Percentiles rank a stretch among this genome's conserved stretches.
These are phyloP conservation scores for Saturnia pavonia DNA, from an alignment of 2,888 invertebrate species.

Conservation along the genomic window DNA sequence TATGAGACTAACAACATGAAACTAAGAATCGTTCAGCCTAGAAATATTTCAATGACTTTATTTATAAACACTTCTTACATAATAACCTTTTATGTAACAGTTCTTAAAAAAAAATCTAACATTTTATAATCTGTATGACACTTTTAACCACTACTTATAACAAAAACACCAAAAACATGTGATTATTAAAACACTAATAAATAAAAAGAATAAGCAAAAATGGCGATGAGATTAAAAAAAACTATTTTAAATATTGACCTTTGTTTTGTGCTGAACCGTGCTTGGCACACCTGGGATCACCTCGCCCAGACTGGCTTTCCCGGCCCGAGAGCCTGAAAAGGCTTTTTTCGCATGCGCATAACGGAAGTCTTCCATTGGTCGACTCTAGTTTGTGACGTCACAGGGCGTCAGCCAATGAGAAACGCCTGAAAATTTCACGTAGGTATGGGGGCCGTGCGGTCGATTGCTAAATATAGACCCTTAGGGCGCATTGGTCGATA, in stretches of 20 bases:
- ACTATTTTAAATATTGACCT: conserved; percentile 63
- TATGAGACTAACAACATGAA: not conserved
- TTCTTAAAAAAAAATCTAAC: not conserved
- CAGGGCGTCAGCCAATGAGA: conserved; percentile 55
- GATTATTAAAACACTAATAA: conserved; percentile 11
- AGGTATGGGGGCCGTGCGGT: conserved; percentile 68
- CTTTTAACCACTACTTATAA: not conserved
- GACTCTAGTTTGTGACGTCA: conserved; percentile 64
- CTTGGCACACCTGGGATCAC: conserved; percentile 76
- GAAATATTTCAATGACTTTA: not conserved
- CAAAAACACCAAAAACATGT: not conserved
- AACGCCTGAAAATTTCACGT: conserved; percentile 71
- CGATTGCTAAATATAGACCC: conserved; percentile 76
- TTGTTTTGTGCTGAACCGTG: conserved; percentile 58
- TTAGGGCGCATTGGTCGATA: conserved; percentile 41
- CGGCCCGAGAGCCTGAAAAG: conserved; percentile 53
- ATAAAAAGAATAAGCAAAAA: conserved; percentile 23
- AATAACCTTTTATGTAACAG: not conserved
- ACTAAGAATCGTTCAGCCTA: not conserved
- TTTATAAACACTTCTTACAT: not conserved
- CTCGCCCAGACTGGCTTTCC: conserved; percentile 72
- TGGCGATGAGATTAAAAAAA: conserved; percentile 30
- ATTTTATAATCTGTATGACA: not conserved
- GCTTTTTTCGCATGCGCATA: conserved; percentile 66
- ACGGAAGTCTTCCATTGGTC: conserved; percentile 60